A percentile compares a stretch with the other conserved stretches of the same genome.
These are phyloP conservation scores for Neria commutata DNA, from an alignment of 2,888 invertebrate species.

Conservation along the genomic window DNA sequence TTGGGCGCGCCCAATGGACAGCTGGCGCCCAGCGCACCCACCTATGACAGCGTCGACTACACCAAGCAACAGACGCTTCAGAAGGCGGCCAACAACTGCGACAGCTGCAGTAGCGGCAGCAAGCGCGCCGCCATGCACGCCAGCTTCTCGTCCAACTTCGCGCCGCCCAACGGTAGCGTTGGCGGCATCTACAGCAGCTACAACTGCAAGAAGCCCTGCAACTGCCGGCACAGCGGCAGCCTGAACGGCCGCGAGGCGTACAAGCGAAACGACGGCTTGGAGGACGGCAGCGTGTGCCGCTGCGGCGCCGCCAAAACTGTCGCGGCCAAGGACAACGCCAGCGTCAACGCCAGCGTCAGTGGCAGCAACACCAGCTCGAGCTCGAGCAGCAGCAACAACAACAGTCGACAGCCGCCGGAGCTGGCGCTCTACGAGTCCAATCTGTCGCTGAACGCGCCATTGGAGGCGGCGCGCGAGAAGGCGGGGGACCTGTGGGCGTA, in stretches of 20 bases:
- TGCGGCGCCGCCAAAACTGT: conserved; percentile 35
- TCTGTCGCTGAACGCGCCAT: conserved; percentile 46
- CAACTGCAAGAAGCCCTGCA: conserved; percentile 56
- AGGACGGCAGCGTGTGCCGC: conserved; percentile 44
- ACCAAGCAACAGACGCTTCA: conserved; percentile 44
- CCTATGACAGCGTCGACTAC: conserved; percentile 53
- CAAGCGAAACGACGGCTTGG: conserved; percentile 29
- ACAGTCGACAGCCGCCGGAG: conserved; percentile 47
- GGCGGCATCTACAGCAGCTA: conserved; percentile 39
- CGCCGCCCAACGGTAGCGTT: conserved; percentile 35
- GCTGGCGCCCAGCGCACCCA: conserved; percentile 33
- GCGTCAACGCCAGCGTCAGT: conserved; percentile 43
- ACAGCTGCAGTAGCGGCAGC: conserved; percentile 46
- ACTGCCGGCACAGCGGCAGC: conserved; percentile 34
- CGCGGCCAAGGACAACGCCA: conserved; percentile 30
- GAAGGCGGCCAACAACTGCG: conserved; percentile 19
- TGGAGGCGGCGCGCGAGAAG: conserved; percentile 34
- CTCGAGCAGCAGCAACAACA: conserved; percentile 51
- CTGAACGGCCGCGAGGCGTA: too few relatives aligned
- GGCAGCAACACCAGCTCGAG: conserved; percentile 50
- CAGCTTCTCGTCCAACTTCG: conserved; percentile 58
- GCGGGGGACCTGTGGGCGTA: conserved; percentile 56
- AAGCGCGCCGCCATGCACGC: conserved; percentile 46
- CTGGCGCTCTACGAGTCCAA: conserved; percentile 56
- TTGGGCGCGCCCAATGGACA: conserved; percentile 35